phyloP scores from a whole-genome alignment of 2,113 vertebrate species.

The Heterotis niloticus region DNA sequence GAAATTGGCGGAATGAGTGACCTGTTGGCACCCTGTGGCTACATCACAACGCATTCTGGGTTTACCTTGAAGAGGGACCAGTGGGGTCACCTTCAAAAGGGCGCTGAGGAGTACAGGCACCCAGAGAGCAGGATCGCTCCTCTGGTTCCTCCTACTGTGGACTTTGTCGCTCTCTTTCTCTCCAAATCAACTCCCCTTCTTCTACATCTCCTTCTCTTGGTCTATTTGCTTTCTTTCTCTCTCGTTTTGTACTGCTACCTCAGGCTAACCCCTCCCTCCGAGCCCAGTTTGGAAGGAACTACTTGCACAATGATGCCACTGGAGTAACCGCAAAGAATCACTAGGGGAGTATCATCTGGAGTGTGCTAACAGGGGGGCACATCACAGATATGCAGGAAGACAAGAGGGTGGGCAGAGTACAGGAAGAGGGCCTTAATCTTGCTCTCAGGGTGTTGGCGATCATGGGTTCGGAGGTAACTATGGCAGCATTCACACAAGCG shows the following conservation, averaged over 20 bases:
- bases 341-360: not conserved
- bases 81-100: not conserved
- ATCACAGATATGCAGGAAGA: not conserved
- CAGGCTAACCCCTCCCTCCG: conserved; percentile 20
- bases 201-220: not conserved
- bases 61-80: not conserved
- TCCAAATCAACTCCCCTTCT: conserved; percentile 12
- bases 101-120: too few relatives aligned
- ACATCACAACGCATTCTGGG: not conserved
- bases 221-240: not conserved
- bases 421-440: not conserved
- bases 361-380: too few relatives aligned
- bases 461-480: not conserved
- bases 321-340: conserved; percentile 27
- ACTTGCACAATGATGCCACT: conserved; percentile 42
- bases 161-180: conserved; percentile 7
- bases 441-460: not conserved
- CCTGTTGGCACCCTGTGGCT: too few relatives aligned
- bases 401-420: not conserved
- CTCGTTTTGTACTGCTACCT: not conserved
- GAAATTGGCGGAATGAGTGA: not conserved
- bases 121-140: too few relatives aligned
- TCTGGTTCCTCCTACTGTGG: not conserved
- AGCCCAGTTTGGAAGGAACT: conserved; percentile 34
- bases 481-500: not conserved